These are phyloP conservation scores for Cheilosia variabilis DNA, from an alignment of 2,888 invertebrate genomes.

Conservation along the genomic window DNA sequence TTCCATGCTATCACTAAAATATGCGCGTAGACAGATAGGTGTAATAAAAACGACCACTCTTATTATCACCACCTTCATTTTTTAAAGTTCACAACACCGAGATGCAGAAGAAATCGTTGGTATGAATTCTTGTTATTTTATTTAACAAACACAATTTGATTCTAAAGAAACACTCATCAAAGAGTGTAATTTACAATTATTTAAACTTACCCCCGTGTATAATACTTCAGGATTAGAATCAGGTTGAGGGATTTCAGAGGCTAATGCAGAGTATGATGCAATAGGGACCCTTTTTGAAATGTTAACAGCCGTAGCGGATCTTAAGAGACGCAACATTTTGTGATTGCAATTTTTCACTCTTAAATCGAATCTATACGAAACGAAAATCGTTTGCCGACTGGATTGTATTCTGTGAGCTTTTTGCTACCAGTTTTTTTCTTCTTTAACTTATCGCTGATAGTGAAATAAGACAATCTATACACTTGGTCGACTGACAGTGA, in stretches of 20 bases:
- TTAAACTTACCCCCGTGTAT: slow-evolving; percentile 89
- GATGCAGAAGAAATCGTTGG: too few relatives aligned
- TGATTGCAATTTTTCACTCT: too few relatives aligned
- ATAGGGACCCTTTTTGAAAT: slow-evolving; percentile 64
- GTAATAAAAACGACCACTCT: too few relatives aligned
- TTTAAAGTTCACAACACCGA: too few relatives aligned
- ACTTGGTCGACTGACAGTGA: too few relatives aligned
- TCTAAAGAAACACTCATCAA: too few relatives aligned
- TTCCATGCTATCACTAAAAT: too few relatives aligned
- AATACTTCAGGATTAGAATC: slow-evolving; percentile 89
- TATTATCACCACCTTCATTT: too few relatives aligned
- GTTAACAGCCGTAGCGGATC: slow-evolving; percentile 4
- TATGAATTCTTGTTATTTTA: too few relatives aligned
- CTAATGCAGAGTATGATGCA: slow-evolving; percentile 82
- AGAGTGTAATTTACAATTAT: background rate
- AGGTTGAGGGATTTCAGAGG: slow-evolving; percentile 87
- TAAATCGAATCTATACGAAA: background rate
- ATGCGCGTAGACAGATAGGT: too few relatives aligned
- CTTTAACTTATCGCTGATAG: too few relatives aligned
- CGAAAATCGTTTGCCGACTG: background rate
- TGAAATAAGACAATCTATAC: background rate
- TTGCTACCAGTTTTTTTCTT: background rate
- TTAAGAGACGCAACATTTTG: slow-evolving; percentile 58
- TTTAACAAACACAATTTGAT: too few relatives aligned
- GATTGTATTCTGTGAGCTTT: background rate